A percentile compares a stretch with the other conserved stretches of the same genome.
Conservation (phyloP, 1,140 invertebrate species). For the Coptotermes formosanus region DNA sequence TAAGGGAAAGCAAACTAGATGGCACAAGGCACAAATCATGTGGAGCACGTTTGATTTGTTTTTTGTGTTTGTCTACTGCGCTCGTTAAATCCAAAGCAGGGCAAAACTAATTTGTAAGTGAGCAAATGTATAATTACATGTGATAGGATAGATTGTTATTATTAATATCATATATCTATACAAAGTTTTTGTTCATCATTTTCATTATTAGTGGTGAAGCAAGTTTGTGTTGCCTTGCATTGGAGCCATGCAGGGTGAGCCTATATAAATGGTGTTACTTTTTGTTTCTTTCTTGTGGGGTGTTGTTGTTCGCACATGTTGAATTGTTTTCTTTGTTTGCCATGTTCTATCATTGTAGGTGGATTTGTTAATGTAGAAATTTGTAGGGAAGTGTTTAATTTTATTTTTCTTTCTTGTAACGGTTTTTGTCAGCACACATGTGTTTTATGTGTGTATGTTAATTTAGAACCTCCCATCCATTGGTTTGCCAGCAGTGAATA, state of each 20-base stretch:
- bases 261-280: constrained; percentile 20
- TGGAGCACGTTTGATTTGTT: constrained; percentile 16
- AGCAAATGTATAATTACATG: neutral
- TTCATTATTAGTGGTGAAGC: constrained; percentile 8
- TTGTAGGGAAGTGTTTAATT: constrained; percentile 21
- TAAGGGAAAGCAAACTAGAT: constrained; percentile 20
- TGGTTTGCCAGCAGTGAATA: neutral
- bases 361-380: constrained; percentile 26
- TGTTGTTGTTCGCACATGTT: constrained; percentile 19
- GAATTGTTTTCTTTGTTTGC: constrained; percentile 27
- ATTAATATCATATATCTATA: constrained; percentile 22
- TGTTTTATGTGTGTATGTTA: constrained; percentile 9
- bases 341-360: constrained; percentile 26
- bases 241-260: constrained; percentile 22
- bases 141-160: constrained; percentile 21
- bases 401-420: constrained; percentile 24
- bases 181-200: neutral
- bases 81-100: neutral
- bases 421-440: constrained; percentile 20
- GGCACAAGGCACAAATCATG: constrained; percentile 9
- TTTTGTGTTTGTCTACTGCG: neutral
- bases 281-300: constrained; percentile 12
- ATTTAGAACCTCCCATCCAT: neutral
- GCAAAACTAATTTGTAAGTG: constrained; percentile 1
- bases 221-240: constrained; percentile 27